phyloP scores from a whole-genome alignment of 1,140 invertebrate species.

The Drosophila rhopaloa region DNA sequence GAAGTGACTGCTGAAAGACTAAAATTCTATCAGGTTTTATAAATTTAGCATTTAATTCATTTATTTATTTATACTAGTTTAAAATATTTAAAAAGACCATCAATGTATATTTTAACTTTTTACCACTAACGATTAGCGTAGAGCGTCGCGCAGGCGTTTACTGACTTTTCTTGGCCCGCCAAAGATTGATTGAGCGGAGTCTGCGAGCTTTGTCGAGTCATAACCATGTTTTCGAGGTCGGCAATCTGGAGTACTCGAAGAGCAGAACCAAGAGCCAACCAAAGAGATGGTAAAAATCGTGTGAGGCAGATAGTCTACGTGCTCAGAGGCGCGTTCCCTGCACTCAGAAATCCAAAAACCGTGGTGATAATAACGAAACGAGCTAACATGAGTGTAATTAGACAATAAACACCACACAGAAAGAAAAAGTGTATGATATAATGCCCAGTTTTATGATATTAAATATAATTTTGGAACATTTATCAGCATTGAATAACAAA shows the following conservation, averaged over 20 bases:
- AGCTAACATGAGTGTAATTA: constrained; percentile 54
- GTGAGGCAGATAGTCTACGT: constrained; percentile 61
- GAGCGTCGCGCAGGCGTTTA: constrained; percentile 41
- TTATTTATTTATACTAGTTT: too few relatives aligned
- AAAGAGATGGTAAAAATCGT: constrained; percentile 52
- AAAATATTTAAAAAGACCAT: too few relatives aligned
- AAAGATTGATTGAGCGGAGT: constrained; percentile 25
- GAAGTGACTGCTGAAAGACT: too few relatives aligned
- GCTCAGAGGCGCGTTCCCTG: constrained; percentile 58
- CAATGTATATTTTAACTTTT: background rate
- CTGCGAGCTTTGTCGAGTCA: constrained; percentile 49
- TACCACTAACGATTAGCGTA: background rate
- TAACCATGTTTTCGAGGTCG: constrained; percentile 36
- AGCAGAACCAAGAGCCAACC: constrained; percentile 27
- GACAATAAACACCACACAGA: constrained; percentile 51
- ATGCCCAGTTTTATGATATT: too few relatives aligned
- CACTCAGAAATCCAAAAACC: constrained; percentile 28
- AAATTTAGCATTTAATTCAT: too few relatives aligned
- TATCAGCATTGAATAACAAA: too few relatives aligned
- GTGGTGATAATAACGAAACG: constrained; percentile 47
- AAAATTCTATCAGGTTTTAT: too few relatives aligned
- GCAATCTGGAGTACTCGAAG: constrained; percentile 34
- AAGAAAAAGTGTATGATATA: background rate
- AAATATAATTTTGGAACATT: too few relatives aligned
- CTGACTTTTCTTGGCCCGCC: constrained; percentile 40